A percentile compares a stretch with the other conserved stretches of the same genome.
phyloP scores from a whole-genome alignment of 2,888 invertebrate genomes.

The Chymomyza fuscimana region DNA sequence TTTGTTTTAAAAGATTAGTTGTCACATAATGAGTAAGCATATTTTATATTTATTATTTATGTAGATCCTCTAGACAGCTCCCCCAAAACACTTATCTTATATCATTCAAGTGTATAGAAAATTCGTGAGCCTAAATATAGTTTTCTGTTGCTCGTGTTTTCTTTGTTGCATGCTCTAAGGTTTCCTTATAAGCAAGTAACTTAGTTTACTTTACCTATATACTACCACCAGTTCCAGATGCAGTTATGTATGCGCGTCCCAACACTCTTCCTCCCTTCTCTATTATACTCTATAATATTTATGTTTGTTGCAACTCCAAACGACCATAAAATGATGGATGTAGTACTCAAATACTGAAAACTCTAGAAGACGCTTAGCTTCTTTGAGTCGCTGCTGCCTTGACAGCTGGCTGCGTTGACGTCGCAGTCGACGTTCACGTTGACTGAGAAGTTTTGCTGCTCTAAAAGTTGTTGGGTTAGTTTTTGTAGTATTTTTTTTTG shows the following conservation, averaged over 20 bases:
- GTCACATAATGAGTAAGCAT: too few relatives aligned
- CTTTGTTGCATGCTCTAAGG: constrained; percentile 5
- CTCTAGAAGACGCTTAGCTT: not conserved
- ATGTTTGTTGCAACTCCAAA: constrained; percentile 9
- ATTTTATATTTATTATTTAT: too few relatives aligned
- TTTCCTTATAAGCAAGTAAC: constrained; percentile 19
- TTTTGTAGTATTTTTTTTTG: constrained; percentile 53
- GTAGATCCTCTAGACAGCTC: too few relatives aligned
- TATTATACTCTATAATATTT: not conserved
- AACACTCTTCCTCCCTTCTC: constrained; percentile 7
- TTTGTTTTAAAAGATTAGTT: too few relatives aligned
- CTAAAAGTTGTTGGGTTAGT: constrained; percentile 68
- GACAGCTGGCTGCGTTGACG: not conserved
- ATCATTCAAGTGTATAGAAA: too few relatives aligned
- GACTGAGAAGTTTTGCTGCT: constrained; percentile 16
- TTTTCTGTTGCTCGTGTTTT: not conserved
- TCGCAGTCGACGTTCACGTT: not conserved
- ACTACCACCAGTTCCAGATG: not conserved
- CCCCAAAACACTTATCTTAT: too few relatives aligned
- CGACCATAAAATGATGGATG: constrained; percentile 13
- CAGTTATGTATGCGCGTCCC: not conserved
- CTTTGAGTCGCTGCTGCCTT: not conserved
- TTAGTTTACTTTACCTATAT: constrained; percentile 5
- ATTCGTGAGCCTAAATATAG: not conserved
- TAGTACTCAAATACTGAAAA: not conserved